Percentiles rank a stretch among this genome's conserved stretches.
These are phyloP conservation scores for Mylabris phalerata DNA, from an alignment of 1,140 invertebrate genomes.

Conservation along the genomic window DNA sequence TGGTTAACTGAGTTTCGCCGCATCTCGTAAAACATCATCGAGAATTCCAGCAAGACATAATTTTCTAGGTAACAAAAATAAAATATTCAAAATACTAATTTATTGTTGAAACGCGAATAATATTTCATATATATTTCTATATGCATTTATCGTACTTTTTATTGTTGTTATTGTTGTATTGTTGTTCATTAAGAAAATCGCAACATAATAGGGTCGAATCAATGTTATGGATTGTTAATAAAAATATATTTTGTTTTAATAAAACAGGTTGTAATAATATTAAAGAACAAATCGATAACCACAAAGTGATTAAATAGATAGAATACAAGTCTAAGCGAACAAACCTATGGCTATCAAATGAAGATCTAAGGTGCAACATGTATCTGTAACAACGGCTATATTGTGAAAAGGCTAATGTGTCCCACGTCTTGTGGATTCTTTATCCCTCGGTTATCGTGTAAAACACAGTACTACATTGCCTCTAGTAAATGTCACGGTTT, in stretches of 20 bases:
- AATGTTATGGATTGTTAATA: too few species aligned
- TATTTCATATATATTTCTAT: too few species aligned
- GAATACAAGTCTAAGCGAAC: constrained; percentile 9
- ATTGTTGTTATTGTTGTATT: too few species aligned
- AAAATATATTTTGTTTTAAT: neutral
- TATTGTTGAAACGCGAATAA: too few species aligned
- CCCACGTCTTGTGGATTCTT: constrained; percentile 20
- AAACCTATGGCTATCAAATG: constrained; percentile 16
- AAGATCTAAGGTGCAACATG: constrained; percentile 21
- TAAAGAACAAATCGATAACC: constrained; percentile 15
- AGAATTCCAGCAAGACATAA: too few species aligned
- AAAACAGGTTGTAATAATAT: constrained; percentile 14
- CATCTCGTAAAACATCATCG: too few species aligned
- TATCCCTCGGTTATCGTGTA: constrained; percentile 21
- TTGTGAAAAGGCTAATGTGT: constrained; percentile 22
- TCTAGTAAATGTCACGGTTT: constrained; percentile 24
- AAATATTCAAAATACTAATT: too few species aligned
- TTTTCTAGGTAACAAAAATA: too few species aligned
- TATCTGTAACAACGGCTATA: constrained; percentile 16
- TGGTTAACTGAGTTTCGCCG: too few species aligned
- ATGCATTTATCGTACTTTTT: too few species aligned
- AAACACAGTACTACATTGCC: constrained; percentile 21
- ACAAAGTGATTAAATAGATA: constrained; percentile 19
- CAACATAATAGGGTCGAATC: too few species aligned
- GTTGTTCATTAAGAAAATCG: too few species aligned